These are phyloP conservation scores for Octodon degus DNA, from an alignment of 2,113 vertebrate genomes.

Conservation along the genomic window DNA sequence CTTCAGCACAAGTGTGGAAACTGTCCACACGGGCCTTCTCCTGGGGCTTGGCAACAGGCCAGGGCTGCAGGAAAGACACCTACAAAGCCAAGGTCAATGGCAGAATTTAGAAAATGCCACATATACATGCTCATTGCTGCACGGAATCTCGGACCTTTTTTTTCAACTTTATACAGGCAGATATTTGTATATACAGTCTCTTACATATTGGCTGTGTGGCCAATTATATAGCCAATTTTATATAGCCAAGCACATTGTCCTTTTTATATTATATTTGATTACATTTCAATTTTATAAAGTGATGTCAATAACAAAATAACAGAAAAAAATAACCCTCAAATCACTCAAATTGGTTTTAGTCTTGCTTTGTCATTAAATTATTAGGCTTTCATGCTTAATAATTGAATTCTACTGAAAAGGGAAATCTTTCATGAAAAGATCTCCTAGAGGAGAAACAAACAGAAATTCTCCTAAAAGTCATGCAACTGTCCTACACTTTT, in stretches of 20 bases:
- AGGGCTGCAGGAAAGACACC: not conserved
- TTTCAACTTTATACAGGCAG: slow-evolving; percentile 21
- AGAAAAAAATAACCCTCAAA: slow-evolving; percentile 58
- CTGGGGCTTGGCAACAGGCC: not conserved
- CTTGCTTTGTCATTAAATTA: slow-evolving; percentile 31
- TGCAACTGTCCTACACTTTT: not conserved
- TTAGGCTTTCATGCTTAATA: not conserved
- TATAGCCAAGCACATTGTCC: not conserved
- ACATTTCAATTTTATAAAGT: not conserved
- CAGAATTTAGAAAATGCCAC: not conserved
- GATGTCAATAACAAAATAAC: not conserved
- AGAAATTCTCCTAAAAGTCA: not conserved
- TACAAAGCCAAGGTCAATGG: slow-evolving; percentile 39
- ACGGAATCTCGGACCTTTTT: not conserved
- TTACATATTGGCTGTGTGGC: not conserved
- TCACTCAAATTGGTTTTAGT: not conserved
- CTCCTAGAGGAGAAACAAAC: not conserved
- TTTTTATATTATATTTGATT: slow-evolving; percentile 35
- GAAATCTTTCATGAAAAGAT: slow-evolving; percentile 18
- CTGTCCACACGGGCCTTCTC: not conserved
- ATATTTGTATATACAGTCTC: not conserved
- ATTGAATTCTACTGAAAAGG: not conserved
- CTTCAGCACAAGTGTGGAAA: not conserved
- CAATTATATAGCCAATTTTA: slow-evolving; percentile 19
- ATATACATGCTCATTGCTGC: not conserved